Percentiles rank a stretch among this genome's conserved stretches.
These are phyloP conservation scores for Spodoptera exigua DNA, from an alignment of 2,888 invertebrate species.

Conservation along the genomic window DNA sequence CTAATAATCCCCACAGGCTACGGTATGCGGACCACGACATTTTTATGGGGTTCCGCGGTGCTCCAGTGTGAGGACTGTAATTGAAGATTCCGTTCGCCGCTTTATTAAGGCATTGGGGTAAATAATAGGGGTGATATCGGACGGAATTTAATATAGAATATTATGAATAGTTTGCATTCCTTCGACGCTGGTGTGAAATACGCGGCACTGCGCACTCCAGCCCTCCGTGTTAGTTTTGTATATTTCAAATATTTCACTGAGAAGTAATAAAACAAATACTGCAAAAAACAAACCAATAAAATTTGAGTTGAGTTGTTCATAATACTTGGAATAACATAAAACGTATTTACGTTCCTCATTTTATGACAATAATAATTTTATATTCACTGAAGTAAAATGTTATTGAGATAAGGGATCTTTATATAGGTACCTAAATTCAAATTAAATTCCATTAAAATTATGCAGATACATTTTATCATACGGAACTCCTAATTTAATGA, in stretches of 20 bases:
- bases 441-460: too few relatives aligned
- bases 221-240: too few relatives aligned
- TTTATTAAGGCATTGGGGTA: constrained; percentile 48
- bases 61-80: constrained; percentile 37
- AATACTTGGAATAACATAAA: too few relatives aligned
- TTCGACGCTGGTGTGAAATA: constrained; percentile 24
- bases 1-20: constrained; percentile 48
- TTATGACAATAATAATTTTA: too few relatives aligned
- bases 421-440: too few relatives aligned
- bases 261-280: too few relatives aligned
- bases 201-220: neutral
- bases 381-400: too few relatives aligned
- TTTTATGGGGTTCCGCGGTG: constrained; percentile 42
- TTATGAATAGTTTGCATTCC: constrained; percentile 42
- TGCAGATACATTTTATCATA: neutral
- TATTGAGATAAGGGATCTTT: too few relatives aligned
- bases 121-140: constrained; percentile 48
- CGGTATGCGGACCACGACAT: constrained; percentile 49
- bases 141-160: constrained; percentile 54
- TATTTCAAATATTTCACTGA: too few relatives aligned
- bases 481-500: constrained; percentile 25
- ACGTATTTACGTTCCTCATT: too few relatives aligned
- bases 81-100: constrained; percentile 52
- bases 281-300: too few relatives aligned
- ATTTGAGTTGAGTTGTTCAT: too few relatives aligned